Base-by-base conservation (phyloP, 2,888 invertebrate genomes). In the Sarcophaga subvicina region DNA sequence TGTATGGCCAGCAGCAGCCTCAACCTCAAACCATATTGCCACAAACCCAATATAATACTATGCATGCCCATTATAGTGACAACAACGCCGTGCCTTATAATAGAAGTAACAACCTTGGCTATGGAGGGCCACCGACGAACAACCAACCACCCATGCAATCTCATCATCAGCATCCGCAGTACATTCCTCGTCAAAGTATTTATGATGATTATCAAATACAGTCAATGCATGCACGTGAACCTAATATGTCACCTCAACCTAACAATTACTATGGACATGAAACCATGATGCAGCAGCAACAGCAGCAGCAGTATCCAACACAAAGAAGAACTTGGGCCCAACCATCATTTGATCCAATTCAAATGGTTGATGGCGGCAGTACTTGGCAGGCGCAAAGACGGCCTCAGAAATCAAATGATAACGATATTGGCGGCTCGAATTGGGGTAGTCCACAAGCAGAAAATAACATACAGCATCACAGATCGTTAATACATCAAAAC, bases 211-310 rank as follows among this genome's bases (percentile, higher is more conserved):
- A 93, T 90, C 93, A 91, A 90, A 89, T 89, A 78, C 87, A 88
- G 69, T 89, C 89, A 64, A 84, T 86, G 72, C 89, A 88, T 78
- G 89, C 87, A 91, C 79, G 90, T 90, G 92, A 87, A 88, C 92
- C 90, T 22, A 90, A 90, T 73, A 84, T 87, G 84, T 90, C 90
- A 25, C 91, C 90, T 67, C 93, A 93, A 89, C 94, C 95, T 86
- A 94, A 95, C 89, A 96, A 96, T 93, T 97, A 97, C 93, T 97
- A 96, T 93, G 94, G 97, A 90, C 97, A 97, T 92, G 96, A 97
- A 90, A 94, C 95, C 88, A 90, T 93, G 37, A 94, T 94, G 93
- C 93, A 93, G 93, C 91, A 93, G 91, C 77, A 85, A 10, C 80
- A 79, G 22, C 86, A 85, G 62, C 80, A 79, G 22, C 86, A 85